Conservation (phyloP, 2,888 invertebrate species). For the Sacculina carcini region DNA sequence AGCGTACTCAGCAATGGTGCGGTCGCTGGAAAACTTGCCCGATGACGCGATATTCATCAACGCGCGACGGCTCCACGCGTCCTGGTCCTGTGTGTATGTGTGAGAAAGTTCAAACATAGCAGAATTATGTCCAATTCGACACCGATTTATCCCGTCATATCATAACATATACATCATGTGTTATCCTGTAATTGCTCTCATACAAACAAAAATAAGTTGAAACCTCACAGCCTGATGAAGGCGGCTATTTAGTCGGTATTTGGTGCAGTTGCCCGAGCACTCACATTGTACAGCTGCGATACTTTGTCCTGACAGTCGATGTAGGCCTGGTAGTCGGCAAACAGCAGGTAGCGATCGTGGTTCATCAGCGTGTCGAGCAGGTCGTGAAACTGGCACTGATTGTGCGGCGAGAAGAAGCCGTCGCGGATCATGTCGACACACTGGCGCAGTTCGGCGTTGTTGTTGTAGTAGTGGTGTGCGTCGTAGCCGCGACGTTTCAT, state of each 20-base stretch:
- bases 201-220: too few species aligned
- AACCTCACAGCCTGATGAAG: too few species aligned
- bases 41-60: constrained; percentile 90
- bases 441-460: constrained; percentile 65
- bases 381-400: constrained; percentile 68
- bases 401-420: constrained; percentile 77
- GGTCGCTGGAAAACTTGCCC: constrained; percentile 95
- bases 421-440: constrained; percentile 87
- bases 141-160: too few species aligned
- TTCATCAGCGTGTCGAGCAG: constrained; percentile 69
- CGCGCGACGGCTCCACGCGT: constrained; percentile 84
- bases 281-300: constrained; percentile 34
- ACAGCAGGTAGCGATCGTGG: constrained; percentile 69
- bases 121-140: too few species aligned
- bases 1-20: constrained; percentile 90
- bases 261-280: not conserved
- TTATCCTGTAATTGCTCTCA: too few species aligned
- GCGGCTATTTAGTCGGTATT: too few species aligned
- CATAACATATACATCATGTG: too few species aligned
- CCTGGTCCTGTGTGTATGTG: constrained; percentile 60
- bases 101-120: too few species aligned
- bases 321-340: constrained; percentile 89
- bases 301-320: constrained; percentile 77
- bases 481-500: constrained; percentile 51
- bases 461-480: constrained; percentile 72